Percentiles rank a stretch among this genome's conserved stretches.
These are phyloP conservation scores for Gobionotothen gibberifrons DNA, from an alignment of 2,797 vertebrate genomes.

Conservation along the genomic window DNA sequence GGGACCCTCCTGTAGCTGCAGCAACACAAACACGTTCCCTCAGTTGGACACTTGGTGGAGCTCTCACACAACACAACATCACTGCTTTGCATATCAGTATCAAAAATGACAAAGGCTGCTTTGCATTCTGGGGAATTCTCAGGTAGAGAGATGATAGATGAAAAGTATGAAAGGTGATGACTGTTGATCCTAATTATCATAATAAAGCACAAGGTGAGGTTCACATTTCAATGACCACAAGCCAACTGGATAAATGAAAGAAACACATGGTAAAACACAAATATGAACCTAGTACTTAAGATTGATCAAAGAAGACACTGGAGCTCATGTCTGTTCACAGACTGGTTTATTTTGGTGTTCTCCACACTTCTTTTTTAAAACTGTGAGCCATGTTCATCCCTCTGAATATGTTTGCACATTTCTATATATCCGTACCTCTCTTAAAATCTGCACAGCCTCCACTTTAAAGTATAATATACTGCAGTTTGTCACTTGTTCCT, in stretches of 20 bases:
- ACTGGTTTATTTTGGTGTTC: too few relatives aligned
- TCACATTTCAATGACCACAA: background rate
- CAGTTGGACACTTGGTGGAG: conserved; percentile 53
- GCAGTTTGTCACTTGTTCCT: too few relatives aligned
- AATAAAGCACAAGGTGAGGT: background rate
- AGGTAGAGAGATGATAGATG: background rate
- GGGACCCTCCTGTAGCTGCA: conserved; percentile 95
- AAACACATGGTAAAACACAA: background rate
- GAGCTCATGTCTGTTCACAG: too few relatives aligned
- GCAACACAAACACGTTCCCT: background rate
- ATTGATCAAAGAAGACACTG: too few relatives aligned
- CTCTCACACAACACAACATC: conserved; percentile 22
- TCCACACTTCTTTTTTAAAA: too few relatives aligned
- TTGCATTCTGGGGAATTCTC: conserved; percentile 1
- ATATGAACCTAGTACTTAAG: too few relatives aligned
- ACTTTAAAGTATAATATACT: too few relatives aligned
- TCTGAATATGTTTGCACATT: too few relatives aligned
- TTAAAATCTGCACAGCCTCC: too few relatives aligned
- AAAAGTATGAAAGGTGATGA: background rate
- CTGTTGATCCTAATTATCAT: background rate
- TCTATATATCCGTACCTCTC: too few relatives aligned
- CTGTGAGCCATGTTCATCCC: too few relatives aligned
- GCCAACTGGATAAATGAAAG: background rate
- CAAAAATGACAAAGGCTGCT: conserved; percentile 5
- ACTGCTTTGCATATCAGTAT: background rate